Evolutionary conservation across 2,888 invertebrate species (phyloP).

Genomic region (Timema cristinae): DNA sequence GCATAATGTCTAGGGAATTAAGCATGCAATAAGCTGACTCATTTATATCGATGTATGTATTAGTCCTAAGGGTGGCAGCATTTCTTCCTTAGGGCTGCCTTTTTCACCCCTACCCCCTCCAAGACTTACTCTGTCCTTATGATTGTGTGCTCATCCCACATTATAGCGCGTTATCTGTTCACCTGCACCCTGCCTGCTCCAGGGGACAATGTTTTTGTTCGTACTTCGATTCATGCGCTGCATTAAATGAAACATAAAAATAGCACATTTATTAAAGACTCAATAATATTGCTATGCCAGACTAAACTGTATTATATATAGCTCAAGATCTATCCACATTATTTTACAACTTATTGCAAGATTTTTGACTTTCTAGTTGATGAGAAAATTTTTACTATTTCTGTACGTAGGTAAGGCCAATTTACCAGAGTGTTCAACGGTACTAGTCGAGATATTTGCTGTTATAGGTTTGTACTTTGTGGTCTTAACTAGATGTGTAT

Average conservation of each 20-base stretch:
- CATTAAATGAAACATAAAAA: slow-evolving; percentile 11
- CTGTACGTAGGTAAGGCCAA: slow-evolving; percentile 25
- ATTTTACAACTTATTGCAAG: slow-evolving; percentile 21
- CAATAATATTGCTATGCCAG: slow-evolving; percentile 23
- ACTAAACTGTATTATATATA: slow-evolving; percentile 23
- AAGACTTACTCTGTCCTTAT: background rate
- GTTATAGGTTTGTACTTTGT: slow-evolving; percentile 27
- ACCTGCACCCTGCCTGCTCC: background rate
- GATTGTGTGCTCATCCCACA: slow-evolving; percentile 8
- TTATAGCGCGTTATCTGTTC: too few relatives aligned
- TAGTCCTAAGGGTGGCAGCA: slow-evolving; percentile 24
- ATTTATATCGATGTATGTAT: slow-evolving; percentile 28
- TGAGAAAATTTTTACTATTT: slow-evolving; percentile 23
- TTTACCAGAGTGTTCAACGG: slow-evolving; percentile 28
- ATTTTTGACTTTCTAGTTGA: slow-evolving; percentile 21
- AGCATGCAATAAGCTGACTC: slow-evolving; percentile 31
- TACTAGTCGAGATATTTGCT: slow-evolving; percentile 28
- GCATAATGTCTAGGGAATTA: slow-evolving; percentile 23
- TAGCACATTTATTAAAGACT: slow-evolving; percentile 25
- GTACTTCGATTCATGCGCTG: slow-evolving; percentile 3
- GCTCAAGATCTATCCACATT: slow-evolving; percentile 24
- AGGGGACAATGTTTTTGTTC: slow-evolving; percentile 7
- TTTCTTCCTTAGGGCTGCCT: slow-evolving; percentile 22
- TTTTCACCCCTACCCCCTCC: slow-evolving; percentile 3
- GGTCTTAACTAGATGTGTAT: slow-evolving; percentile 17